A percentile compares a stretch with the other conserved stretches of the same genome.
phyloP scores from a whole-genome alignment of 1,140 invertebrate genomes.

The Bombus pascuorum region DNA sequence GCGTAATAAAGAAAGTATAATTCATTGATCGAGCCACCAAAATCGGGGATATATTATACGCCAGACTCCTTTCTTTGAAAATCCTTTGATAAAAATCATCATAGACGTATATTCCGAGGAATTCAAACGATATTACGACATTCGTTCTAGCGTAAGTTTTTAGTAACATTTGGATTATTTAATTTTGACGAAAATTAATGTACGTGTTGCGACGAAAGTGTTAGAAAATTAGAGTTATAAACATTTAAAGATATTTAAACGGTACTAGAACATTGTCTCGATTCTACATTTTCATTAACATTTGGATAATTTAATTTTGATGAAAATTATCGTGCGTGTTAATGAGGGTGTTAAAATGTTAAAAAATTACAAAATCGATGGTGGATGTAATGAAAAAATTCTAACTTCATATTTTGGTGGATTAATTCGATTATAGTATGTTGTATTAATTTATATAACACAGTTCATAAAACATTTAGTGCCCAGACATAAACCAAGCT shows the following conservation, averaged over 20 bases:
- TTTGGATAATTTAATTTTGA: neutral
- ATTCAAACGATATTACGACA: neutral
- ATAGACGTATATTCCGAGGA: neutral
- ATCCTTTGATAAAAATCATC: neutral
- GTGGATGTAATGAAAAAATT: neutral
- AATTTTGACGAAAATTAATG: neutral
- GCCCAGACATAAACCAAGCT: neutral
- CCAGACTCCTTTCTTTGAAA: conserved; percentile 19
- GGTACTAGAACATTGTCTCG: too few relatives aligned
- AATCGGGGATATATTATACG: neutral
- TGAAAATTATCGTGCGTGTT: neutral
- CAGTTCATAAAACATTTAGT: neutral
- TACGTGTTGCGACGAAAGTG: neutral
- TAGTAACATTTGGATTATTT: neutral
- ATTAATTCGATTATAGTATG: neutral
- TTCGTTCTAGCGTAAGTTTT: neutral
- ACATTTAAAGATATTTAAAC: neutral
- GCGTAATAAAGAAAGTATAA: conserved; percentile 66
- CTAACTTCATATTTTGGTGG: too few relatives aligned
- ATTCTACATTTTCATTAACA: neutral
- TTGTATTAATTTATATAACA: too few relatives aligned
- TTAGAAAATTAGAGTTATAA: neutral
- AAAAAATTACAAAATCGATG: neutral
- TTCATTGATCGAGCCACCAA: conserved; percentile 56
- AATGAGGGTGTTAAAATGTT: neutral